Base-by-base conservation (phyloP, 2,113 vertebrate genomes). In the Nanorana parkeri region DNA sequence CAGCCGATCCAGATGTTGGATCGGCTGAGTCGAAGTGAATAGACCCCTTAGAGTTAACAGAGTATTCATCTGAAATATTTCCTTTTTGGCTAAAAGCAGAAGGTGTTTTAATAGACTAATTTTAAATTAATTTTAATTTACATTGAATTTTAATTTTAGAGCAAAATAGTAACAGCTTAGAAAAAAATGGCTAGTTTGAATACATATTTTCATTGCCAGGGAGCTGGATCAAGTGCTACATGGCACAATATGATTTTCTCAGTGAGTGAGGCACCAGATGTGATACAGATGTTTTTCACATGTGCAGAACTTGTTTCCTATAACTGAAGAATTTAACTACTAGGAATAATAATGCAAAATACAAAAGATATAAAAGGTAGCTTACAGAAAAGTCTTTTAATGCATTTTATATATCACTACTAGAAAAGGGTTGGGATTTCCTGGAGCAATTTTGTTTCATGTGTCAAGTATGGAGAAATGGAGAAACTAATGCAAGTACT, bases 211-310 rank as follows among this genome's bases (percentile, higher is more conserved):
- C 58, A 47, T 75, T 64, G 65, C 84, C 60, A 28, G 71, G 28
- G 68, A 84, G 1, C 76, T 85, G 81, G 52, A 21, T 83, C 4
- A 83, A 80, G 75, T 79, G 77, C 21, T 67, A 75, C 68, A 16
- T 64, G 65, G 72, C 84, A 6, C 60, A 28, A 54, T 86, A 17
- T 82, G 69, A 23, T 81, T 0, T 84, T 83, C 36, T 67, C 54
- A 64, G 67, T 86, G 74, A 84, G 36, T 68, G 71, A 60, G 84
- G 82, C 41, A 71, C 28, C 74, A 85, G 77, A 82, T 88, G 77
- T 78, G 76, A 52, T 61, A 41, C 75, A 84, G 77, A 75, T 87
- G 63, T 17, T 74, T 86, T 90, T 75, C 75, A 85, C 58, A 77
- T 73, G 75, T 84, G 65, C 24, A 80, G 29, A 58, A 29, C 71